A percentile compares a stretch with the other conserved stretches of the same genome.
Evolutionary conservation across 1,140 invertebrate genomes (phyloP).

Genomic region (Penaeus vannamei): DNA sequence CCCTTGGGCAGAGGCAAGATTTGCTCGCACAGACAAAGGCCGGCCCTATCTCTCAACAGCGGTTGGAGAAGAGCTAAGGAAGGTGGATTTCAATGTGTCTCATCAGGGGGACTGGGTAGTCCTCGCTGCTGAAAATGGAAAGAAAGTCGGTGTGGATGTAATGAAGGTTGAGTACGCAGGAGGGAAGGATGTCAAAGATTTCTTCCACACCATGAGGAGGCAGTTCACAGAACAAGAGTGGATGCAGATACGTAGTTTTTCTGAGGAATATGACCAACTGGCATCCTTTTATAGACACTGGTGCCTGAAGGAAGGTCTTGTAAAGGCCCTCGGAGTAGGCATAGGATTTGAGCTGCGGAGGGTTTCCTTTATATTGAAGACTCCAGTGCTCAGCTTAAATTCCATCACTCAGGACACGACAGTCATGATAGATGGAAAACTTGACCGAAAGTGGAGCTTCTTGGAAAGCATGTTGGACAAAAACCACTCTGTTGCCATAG

Average conservation of each 20-base stretch:
- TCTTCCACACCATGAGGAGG: conserved; percentile 88
- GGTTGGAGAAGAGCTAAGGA: conserved; percentile 16
- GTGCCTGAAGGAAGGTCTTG: conserved; percentile 96
- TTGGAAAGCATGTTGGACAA: conserved; percentile 88
- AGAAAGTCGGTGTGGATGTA: conserved; percentile 74
- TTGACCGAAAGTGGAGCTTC: conserved; percentile 83
- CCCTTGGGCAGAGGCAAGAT: conserved; percentile 78
- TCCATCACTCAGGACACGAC: conserved; percentile 78
- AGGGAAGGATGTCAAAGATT: conserved; percentile 80
- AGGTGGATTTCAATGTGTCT: conserved; percentile 86
- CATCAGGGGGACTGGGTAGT: conserved; percentile 92
- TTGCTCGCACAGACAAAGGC: conserved; percentile 74
- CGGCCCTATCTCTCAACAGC: conserved; percentile 72
- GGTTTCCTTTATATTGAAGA: conserved; percentile 82
- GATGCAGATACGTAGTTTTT: conserved; percentile 78
- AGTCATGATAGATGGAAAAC: conserved; percentile 78
- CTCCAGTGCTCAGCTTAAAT: conserved; percentile 72
- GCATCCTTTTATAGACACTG: conserved; percentile 88
- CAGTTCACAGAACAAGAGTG: conserved; percentile 88
- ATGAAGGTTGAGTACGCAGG: conserved; percentile 76
- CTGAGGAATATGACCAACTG: conserved; percentile 76
- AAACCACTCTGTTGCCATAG: conserved; percentile 86
- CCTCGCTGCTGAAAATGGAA: conserved; percentile 78
- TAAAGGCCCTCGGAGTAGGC: conserved; percentile 91
- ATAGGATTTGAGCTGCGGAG: conserved; percentile 83